Base-by-base conservation (phyloP, 1,140 invertebrate genomes). In the Glossosoma conforme region DNA sequence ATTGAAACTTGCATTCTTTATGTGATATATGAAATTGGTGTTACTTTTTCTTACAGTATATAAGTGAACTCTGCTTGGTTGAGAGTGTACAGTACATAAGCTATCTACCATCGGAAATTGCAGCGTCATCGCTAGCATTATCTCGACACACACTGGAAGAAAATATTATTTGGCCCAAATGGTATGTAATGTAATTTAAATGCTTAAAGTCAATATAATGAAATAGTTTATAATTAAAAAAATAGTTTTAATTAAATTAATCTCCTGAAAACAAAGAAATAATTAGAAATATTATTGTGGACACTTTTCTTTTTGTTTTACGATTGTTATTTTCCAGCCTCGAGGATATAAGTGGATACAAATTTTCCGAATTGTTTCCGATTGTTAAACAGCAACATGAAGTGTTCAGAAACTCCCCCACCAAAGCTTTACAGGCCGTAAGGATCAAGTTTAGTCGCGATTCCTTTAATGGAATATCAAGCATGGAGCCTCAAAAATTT, bases 71-170 rank as follows among this genome's bases (percentile, higher is more conserved):
- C 47, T 75, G 77, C 14, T 60, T 84, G 37, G 57, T 84, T 18
- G 80, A 84, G 56, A 72, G 72, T 30, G 75, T 81, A n/a, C 67
- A 72, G 0, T 84, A 73, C 63, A 62, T 83, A 20, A 62, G 70
- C 18, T 80, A 72, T 62, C 60, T 75, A 2, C 80, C 81, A 3
- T 84, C 81, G 35, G 61, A 78, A 43, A 71, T 84, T 47, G 81
- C 80, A 19, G 74, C 78, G 9, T 66, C 77, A 35, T 67, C 75
- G 11, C 60, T 82, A 14, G 77, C 74, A 55, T 61, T 83, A 33
- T 77, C 80, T n/a, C 62, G 72, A 47, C 68, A 70, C 59, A 79
- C 75, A 9, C 44, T 69, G 30, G 47, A 47, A 1, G 60, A 66
- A 38, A 17, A 50, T 33, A 57, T 58, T 28, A 53, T 63, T 0